Evolutionary conservation across 2,888 invertebrate species (phyloP), one percentile per base, ranked within the genome.

Genomic region (Folsomia candida): DNA sequence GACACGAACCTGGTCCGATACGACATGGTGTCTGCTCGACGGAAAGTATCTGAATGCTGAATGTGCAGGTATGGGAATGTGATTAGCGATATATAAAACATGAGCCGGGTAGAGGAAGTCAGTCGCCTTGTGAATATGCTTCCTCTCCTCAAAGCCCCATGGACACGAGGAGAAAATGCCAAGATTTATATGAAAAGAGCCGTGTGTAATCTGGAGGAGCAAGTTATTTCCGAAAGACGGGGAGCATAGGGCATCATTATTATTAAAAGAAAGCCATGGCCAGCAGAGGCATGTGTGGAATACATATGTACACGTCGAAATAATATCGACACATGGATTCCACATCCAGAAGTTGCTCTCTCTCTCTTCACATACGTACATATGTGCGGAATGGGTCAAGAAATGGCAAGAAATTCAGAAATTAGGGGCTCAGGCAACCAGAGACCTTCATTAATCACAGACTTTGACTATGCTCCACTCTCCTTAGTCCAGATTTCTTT

Each of bases 361-460:
- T n/a, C n/a, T n/a, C n/a, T n/a, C n/a, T n/a, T n/a, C n/a, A n/a
- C n/a, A n/a, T n/a, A n/a, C n/a, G n/a, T n/a, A n/a, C n/a, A n/a
- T n/a, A n/a, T n/a, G n/a, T n/a, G n/a, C n/a, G 14, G 37, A 6
- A 20, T 22, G 18, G 54, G n/a, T 20, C 20, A 54, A 54, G 4
- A 54, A 54, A 67, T 37, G 60, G 24, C 27, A 67, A 67, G 47
- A 65, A 65, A 65, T 25, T 24, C 9, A 65, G 25, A 54, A 65
- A 65, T 51, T 65, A 51, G 51, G 51, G 20, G 54, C 54, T n/a
- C 54, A 54, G 20, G 11, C 54, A 54, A 54, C 20, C 54, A 54
- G n/a, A 54, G 61, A 61, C 61, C 58, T 61, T 68, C 68, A 68
- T 68, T 68, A 68, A 68, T 68, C 68, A 68, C 60, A 68, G 60